Percentiles rank a stretch among this genome's conserved stretches.
These are phyloP conservation scores for Bubalus kerabau DNA, from an alignment of 2,113 vertebrate species.

Conservation along the genomic window DNA sequence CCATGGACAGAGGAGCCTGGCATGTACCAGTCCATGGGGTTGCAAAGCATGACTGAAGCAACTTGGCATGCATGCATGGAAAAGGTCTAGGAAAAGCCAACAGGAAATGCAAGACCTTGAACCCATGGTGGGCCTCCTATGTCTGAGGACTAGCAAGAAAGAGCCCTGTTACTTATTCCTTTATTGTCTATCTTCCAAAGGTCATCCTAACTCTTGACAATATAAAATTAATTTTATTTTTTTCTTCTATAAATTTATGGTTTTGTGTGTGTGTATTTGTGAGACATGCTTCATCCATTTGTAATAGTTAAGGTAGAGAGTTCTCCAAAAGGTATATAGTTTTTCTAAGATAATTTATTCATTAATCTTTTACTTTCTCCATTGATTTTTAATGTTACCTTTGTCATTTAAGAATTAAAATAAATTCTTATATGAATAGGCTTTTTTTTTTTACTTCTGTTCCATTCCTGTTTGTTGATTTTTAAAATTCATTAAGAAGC, in stretches of 20 bases:
- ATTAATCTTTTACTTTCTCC: not conserved
- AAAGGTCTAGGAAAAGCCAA: not conserved
- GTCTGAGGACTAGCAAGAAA: not conserved
- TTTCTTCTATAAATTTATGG: not conserved
- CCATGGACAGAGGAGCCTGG: not conserved
- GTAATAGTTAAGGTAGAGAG: not conserved
- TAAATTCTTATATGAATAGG: not conserved
- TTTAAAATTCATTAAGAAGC: not conserved
- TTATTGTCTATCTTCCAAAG: not conserved
- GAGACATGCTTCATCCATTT: not conserved
- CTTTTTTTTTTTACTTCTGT: not conserved
- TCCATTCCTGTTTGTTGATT: not conserved
- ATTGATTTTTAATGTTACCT: not conserved
- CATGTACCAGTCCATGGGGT: not conserved
- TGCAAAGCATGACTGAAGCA: not conserved
- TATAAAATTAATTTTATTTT: not conserved
- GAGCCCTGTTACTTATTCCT: not conserved
- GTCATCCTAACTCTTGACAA: not conserved
- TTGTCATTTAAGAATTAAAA: not conserved
- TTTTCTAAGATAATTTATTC: conserved; percentile 14
- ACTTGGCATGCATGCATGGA: not conserved
- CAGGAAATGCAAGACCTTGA: not conserved
- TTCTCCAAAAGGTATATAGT: not conserved
- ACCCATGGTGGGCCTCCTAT: not conserved
- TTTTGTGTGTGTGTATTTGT: not conserved